Conservation (phyloP, 2,113 vertebrate genomes). For the Pionites leucogaster region DNA sequence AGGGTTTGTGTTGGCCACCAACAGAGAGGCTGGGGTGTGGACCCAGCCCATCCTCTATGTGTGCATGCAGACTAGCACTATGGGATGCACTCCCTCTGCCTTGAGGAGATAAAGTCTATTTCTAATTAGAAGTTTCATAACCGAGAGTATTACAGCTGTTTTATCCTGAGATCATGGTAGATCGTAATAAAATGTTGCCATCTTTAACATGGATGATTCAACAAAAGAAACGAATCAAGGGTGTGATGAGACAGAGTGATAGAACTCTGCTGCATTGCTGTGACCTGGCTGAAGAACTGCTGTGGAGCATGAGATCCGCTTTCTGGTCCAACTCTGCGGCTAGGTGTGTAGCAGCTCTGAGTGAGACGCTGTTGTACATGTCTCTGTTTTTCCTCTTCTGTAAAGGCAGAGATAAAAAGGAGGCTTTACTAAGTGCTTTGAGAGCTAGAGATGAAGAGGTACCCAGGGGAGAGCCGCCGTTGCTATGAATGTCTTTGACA, state of each 20-base stretch:
- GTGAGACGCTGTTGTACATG: not conserved
- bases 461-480: not conserved
- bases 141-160: not conserved
- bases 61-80: rapidly evolving
- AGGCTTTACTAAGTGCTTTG: not conserved
- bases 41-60: not conserved
- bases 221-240: not conserved
- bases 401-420: not conserved
- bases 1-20: not conserved
- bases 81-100: not conserved
- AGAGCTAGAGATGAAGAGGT: not conserved
- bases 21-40: rapidly evolving
- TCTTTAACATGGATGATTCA: not conserved
- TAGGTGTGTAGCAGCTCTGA: not conserved
- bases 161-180: not conserved
- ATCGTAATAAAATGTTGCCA: not conserved
- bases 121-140: not conserved
- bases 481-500: constrained; percentile 32
- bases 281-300: not conserved
- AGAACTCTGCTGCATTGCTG: not conserved
- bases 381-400: not conserved
- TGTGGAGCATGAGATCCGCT: not conserved
- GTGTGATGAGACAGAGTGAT: not conserved
- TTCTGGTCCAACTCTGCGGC: not conserved
- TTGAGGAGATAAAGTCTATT: not conserved